Base-by-base conservation (phyloP, 2,888 invertebrate species). In the Drosophila nr. fundita region DNA sequence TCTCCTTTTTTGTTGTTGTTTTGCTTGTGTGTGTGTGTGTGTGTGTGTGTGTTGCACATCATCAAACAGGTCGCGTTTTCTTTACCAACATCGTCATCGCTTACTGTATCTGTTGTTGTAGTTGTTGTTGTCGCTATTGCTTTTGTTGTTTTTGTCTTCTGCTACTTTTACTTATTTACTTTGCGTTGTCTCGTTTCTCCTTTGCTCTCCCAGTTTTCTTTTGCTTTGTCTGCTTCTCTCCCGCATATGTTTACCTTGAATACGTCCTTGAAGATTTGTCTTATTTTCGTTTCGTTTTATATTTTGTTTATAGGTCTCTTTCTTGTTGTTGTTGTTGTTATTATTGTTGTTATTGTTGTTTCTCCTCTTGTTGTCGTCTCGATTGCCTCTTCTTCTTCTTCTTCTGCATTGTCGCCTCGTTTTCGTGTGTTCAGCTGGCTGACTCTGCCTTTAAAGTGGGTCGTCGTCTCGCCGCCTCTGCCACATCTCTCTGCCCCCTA, bases 231-330 rank as follows among this genome's bases (percentile, higher is more conserved):
- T 55, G 48, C 53, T 52, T 55, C 34, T 64, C 68, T 83, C 82
- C 89, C 78, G 79, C 89, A 83, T 87, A 79, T 90, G 87, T 89
- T 90, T 87, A 90, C 90, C 87, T 87, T 87, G 87, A 85, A 84
- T 82, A 87, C 87, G 87, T 87, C 87, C 87, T 87, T 87, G 87
- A 87, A 87, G 83, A 89, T 85, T 89, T 89, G 86, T 88, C 90
- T 87, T 81, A 70, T 80, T 78, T 86, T 83, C 50, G 42, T 70
- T 73, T 49, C 27, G 24, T 49, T 70, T 83, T 66, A 68, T 73
- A 73, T 76, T 83, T 84, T 82, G 72, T 73, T 82, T 82, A 78
- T 82, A 74, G 75, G 61, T 82, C 71, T 45, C 45, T 24, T 45
- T 45, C 4, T 65, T 68, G 55, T 78, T 68, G 64, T 76, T 61